Evolutionary conservation across 2,797 vertebrate genomes (phyloP).

Genomic region (Smutsia temminckii): DNA sequence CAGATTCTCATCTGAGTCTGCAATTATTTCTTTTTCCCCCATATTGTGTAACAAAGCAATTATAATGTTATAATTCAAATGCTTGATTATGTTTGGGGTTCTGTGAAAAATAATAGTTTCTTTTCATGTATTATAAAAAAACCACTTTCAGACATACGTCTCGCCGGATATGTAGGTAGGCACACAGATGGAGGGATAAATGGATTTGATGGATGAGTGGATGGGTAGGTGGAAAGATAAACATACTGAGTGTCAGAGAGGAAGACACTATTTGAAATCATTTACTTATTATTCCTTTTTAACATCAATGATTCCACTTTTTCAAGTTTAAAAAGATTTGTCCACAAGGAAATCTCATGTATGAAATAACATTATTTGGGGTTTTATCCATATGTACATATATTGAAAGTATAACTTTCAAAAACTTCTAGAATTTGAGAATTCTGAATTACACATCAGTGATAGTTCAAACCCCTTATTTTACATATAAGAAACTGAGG

Average conservation of each 20-base stretch:
- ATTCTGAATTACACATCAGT: not conserved
- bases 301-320: not conserved
- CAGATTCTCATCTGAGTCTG: not conserved
- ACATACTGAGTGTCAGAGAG: not conserved
- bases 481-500: not conserved
- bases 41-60: conserved; percentile 14
- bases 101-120: conserved; percentile 29
- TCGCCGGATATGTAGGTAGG: not conserved
- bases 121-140: not conserved
- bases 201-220: not conserved
- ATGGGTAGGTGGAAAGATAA: not conserved
- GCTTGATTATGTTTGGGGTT: not conserved
- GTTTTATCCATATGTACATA: not conserved
- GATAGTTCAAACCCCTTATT: not conserved
- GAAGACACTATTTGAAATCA: not conserved
- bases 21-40: not conserved
- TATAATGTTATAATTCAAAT: not conserved
- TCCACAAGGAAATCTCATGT: not conserved
- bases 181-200: not conserved
- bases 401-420: not conserved
- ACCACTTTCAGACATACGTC: not conserved
- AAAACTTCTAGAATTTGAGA: not conserved
- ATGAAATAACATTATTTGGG: not conserved
- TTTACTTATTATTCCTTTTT: conserved; percentile 3
- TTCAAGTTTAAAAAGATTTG: conserved; percentile 30